phyloP scores from a whole-genome alignment of 2,113 vertebrate genomes.

The Castor canadensis region DNA sequence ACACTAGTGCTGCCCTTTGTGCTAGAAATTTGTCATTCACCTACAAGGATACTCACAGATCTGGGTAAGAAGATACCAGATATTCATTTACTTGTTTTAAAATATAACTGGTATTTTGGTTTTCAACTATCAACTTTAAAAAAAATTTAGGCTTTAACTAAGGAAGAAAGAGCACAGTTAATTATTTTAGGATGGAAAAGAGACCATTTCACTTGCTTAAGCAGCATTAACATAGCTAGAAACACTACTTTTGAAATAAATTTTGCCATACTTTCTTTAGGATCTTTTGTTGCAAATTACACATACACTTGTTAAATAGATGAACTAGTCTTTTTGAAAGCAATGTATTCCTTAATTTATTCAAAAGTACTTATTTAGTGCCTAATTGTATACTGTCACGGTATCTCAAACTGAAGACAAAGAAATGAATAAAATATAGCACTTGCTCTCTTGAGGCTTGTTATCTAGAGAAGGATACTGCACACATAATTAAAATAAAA shows the following conservation, averaged over 20 bases:
- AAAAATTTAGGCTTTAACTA: neutral
- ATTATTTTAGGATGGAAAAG: neutral
- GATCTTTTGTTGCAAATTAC: neutral
- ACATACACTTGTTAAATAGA: neutral
- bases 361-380: conserved; percentile 21
- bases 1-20: neutral
- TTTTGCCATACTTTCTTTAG: neutral
- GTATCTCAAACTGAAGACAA: neutral
- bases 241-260: conserved; percentile 1
- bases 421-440: conserved; percentile 32
- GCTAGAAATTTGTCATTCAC: neutral
- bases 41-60: neutral
- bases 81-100: neutral
- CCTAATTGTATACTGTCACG: neutral
- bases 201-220: neutral
- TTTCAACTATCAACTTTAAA: neutral
- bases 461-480: neutral
- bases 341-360: neutral
- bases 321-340: neutral
- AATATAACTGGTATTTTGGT: neutral
- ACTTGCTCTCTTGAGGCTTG: neutral
- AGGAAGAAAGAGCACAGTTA: neutral
- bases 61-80: neutral
- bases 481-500: conserved; percentile 29
- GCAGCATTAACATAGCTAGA: neutral